Conservation (phyloP, 1,140 invertebrate species). For the Brachionus calyciflorus region DNA sequence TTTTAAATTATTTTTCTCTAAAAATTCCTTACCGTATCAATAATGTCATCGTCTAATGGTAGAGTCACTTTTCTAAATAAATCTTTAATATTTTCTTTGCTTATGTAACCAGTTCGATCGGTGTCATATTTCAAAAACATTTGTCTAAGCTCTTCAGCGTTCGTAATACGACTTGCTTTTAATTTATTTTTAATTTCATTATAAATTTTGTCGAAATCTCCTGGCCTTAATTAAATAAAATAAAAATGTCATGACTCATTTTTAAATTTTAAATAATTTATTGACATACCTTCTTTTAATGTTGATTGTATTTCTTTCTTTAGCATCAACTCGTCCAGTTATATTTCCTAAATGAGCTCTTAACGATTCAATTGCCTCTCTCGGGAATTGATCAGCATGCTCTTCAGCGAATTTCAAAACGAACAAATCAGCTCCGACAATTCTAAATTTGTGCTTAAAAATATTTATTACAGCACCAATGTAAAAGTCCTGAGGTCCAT, state of each 20-base stretch:
- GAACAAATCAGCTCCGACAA: slow-evolving; percentile 59
- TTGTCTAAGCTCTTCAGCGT: slow-evolving; percentile 56
- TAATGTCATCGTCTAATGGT: slow-evolving; percentile 58
- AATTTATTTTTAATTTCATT: slow-evolving; percentile 56
- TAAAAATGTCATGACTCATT: background rate
- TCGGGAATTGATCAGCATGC: slow-evolving; percentile 56
- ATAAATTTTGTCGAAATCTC: slow-evolving; percentile 35
- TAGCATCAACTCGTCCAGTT: slow-evolving; percentile 36
- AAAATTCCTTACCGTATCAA: slow-evolving; percentile 54
- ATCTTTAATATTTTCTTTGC: slow-evolving; percentile 55
- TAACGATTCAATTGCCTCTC: slow-evolving; percentile 48
- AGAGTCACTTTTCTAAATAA: slow-evolving; percentile 55
- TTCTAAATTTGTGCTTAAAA: slow-evolving; percentile 59
- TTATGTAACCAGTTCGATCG: slow-evolving; percentile 56
- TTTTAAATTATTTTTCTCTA: background rate
- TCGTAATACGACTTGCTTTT: slow-evolving; percentile 60
- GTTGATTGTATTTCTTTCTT: background rate
- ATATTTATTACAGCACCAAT: slow-evolving; percentile 59
- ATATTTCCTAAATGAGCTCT: slow-evolving; percentile 34
- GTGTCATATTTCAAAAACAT: slow-evolving; percentile 59
- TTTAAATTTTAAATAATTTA: background rate
- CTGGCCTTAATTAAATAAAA: slow-evolving; percentile 1
- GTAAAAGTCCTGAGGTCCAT: slow-evolving; percentile 60
- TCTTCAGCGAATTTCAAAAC: slow-evolving; percentile 60
- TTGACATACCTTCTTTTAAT: slow-evolving; percentile 5